These are phyloP conservation scores for Synanthedon tipuliformis DNA, from an alignment of 2,888 invertebrate species.

Conservation along the genomic window DNA sequence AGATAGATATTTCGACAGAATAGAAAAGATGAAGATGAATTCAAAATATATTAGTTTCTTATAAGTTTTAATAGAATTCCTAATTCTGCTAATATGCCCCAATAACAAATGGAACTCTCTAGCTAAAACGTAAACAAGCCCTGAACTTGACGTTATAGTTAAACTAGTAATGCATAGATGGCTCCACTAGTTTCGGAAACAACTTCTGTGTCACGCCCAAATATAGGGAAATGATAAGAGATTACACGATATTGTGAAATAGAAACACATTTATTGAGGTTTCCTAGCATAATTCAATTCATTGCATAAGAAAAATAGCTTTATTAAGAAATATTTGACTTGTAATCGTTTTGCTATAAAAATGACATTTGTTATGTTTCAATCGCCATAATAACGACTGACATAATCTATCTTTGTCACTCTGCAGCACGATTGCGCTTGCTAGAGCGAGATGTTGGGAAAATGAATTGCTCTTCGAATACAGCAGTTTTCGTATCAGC, in stretches of 20 bases:
- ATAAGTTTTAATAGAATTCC: too few species aligned
- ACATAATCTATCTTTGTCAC: conserved; percentile 25
- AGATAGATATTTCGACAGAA: too few species aligned
- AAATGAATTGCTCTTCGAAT: conserved; percentile 32
- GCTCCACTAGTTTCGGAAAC: conserved; percentile 16
- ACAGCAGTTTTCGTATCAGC: conserved; percentile 66
- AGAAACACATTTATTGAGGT: conserved; percentile 35
- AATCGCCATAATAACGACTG: conserved; percentile 15
- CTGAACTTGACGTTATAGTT: conserved; percentile 2
- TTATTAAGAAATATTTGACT: conserved; percentile 40
- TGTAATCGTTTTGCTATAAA: conserved; percentile 57
- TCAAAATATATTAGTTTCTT: too few species aligned
- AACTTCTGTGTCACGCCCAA: conserved; percentile 44
- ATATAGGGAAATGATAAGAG: conserved; percentile 34
- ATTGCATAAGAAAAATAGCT: conserved; percentile 30
- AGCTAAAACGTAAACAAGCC: neutral
- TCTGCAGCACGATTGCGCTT: conserved; percentile 13
- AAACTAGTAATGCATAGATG: conserved; percentile 29
- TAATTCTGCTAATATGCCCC: too few species aligned
- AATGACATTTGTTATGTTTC: conserved; percentile 50
- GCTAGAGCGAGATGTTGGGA: conserved; percentile 25
- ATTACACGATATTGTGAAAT: conserved; percentile 55
- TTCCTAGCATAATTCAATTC: conserved; percentile 46
- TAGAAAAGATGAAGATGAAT: too few species aligned
- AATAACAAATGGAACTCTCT: too few species aligned